A percentile compares a stretch with the other conserved stretches of the same genome.
phyloP scores from a whole-genome alignment of 30 jellyfish, hydroid and myxozoan genomes.

The Pelagia noctiluca region DNA sequence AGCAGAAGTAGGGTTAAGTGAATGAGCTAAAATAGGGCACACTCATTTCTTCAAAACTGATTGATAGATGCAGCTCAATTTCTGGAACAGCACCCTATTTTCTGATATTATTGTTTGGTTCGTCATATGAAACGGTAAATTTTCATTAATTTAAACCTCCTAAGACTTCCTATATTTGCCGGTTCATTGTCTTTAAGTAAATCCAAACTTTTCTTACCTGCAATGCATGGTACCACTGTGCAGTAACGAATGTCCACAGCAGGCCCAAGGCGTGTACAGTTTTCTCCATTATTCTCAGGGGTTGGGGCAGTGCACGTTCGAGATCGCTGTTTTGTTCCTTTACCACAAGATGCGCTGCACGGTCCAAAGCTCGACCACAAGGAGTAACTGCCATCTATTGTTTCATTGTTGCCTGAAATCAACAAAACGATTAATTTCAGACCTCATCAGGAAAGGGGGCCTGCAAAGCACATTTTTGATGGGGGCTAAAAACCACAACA shows the following conservation, averaged over 20 bases:
- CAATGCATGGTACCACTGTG: conserved; percentile 51
- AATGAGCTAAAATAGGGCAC: no score
- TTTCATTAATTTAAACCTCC: not conserved
- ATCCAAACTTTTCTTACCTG: conserved; percentile 42
- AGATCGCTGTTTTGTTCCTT: conserved; percentile 55
- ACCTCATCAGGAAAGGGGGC: no score
- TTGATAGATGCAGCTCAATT: no score
- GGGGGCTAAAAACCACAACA: no score
- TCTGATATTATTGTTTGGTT: no score
- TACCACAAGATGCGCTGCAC: conserved; percentile 66
- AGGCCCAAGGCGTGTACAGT: conserved; percentile 55
- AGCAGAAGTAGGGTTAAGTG: no score
- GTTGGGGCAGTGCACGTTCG: conserved; percentile 45
- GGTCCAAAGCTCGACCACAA: conserved; percentile 67
- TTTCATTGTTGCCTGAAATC: not conserved
- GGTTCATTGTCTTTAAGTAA: no score
- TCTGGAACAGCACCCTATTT: no score
- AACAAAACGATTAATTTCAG: no score
- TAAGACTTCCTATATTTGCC: not conserved
- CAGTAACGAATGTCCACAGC: conserved; percentile 34
- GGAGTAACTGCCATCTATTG: conserved; percentile 50
- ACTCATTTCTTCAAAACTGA: no score
- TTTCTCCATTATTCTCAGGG: conserved; percentile 58
- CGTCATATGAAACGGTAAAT: no score
- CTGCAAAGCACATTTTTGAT: not conserved